Evolutionary conservation across 1,140 invertebrate genomes (phyloP).

Genomic region (Bombus haemorrhoidalis): DNA sequence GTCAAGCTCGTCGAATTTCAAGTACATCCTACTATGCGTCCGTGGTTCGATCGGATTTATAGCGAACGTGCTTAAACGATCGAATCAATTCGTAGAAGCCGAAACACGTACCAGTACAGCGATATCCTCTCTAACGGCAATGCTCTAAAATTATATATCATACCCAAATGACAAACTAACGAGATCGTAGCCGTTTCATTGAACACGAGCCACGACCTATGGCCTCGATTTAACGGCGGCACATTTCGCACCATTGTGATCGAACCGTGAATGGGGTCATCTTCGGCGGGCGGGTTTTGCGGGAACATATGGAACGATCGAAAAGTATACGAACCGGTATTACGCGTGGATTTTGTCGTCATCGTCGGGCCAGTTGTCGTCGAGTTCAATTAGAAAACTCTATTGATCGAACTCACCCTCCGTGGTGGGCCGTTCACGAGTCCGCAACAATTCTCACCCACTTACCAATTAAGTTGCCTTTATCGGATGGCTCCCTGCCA

Average conservation of each 20-base stretch:
- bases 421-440: conserved; percentile 1
- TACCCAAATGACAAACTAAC: conserved; percentile 64
- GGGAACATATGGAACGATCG: conserved; percentile 57
- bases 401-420: conserved; percentile 47
- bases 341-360: conserved; percentile 36
- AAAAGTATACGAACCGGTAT: conserved; percentile 40
- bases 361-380: neutral
- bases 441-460: conserved; percentile 61
- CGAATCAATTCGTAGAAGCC: conserved; percentile 7
- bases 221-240: conserved; percentile 58
- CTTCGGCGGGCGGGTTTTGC: conserved; percentile 50
- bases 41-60: conserved; percentile 14
- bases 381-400: conserved; percentile 50
- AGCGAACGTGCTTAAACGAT: neutral
- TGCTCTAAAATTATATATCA: conserved; percentile 63
- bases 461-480: conserved; percentile 59
- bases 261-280: conserved; percentile 64
- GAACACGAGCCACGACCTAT: conserved; percentile 45
- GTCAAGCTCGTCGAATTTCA: neutral
- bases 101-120: conserved; percentile 38
- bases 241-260: conserved; percentile 49
- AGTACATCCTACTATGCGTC: neutral
- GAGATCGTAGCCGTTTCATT: conserved; percentile 55
- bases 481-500: conserved; percentile 41
- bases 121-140: conserved; percentile 20